These are phyloP conservation scores for Ctenopoma kingsleyae DNA, from an alignment of 2,797 vertebrate genomes.

Conservation along the genomic window DNA sequence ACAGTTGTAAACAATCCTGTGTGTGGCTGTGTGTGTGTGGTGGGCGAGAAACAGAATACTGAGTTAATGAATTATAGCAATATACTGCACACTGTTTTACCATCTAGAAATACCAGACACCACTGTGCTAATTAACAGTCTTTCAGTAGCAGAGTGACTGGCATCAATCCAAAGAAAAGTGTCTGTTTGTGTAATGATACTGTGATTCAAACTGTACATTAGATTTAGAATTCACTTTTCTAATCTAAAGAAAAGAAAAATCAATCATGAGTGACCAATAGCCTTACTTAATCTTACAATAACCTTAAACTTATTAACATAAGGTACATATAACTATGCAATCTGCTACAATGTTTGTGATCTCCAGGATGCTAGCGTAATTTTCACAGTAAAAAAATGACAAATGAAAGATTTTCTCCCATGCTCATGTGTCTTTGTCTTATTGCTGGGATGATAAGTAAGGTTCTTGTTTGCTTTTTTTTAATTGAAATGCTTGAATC, in stretches of 20 bases:
- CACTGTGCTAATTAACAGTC: conserved; percentile 34
- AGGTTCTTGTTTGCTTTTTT: too few species aligned
- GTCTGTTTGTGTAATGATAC: neutral
- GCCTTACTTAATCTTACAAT: too few species aligned
- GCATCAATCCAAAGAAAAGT: conserved; percentile 17
- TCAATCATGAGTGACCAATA: conserved; percentile 1
- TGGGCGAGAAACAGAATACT: neutral
- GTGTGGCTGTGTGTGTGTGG: conserved; percentile 1
- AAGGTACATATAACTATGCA: conserved; percentile 19
- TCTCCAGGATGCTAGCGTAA: conserved; percentile 7
- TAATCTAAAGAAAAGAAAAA: neutral
- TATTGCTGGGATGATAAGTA: neutral
- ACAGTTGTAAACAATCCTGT: conserved; percentile 14
- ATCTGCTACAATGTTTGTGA: neutral
- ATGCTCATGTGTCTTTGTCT: neutral
- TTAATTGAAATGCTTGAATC: too few species aligned
- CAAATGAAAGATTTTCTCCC: neutral
- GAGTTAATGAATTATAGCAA: conserved; percentile 20
- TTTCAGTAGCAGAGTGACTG: conserved; percentile 32
- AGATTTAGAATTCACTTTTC: neutral
- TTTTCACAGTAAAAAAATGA: neutral
- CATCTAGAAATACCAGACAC: conserved; percentile 27
- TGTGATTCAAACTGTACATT: neutral
- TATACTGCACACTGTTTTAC: conserved; percentile 6
- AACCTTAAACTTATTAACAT: conserved; percentile 31